These are phyloP conservation scores for Bradypodion pumilum DNA, from an alignment of 2,797 vertebrate species.

Conservation along the genomic window DNA sequence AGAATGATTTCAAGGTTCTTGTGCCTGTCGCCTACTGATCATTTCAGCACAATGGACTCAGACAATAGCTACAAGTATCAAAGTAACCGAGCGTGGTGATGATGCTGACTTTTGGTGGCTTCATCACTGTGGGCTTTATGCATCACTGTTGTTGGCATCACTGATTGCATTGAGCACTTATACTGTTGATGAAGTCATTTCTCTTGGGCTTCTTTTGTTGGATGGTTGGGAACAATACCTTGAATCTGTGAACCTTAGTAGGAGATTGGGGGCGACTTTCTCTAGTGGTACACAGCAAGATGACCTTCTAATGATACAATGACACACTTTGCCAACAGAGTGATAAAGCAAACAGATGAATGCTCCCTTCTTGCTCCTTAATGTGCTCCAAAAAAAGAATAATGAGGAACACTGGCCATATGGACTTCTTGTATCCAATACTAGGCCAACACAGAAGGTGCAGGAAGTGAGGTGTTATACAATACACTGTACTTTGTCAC, in stretches of 20 bases:
- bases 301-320: slow-evolving; percentile 2
- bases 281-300: not conserved
- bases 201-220: slow-evolving; percentile 27
- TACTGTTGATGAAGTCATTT: slow-evolving; percentile 10
- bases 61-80: slow-evolving; percentile 28
- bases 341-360: slow-evolving; percentile 4
- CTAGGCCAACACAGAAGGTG: not conserved
- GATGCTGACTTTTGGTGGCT: slow-evolving; percentile 31
- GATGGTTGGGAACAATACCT: not conserved
- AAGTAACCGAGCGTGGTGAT: slow-evolving; percentile 14
- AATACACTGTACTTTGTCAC: not conserved
- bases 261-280: not conserved
- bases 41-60: slow-evolving; percentile 44
- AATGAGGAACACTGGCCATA: not conserved
- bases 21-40: slow-evolving; percentile 22
- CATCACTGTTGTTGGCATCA: not conserved
- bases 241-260: slow-evolving; percentile 16
- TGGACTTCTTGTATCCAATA: slow-evolving; percentile 1
- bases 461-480: not conserved
- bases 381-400: not conserved
- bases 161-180: not conserved
- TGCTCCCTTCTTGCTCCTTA: not conserved
- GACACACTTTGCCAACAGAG: not conserved
- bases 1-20: slow-evolving; percentile 18
- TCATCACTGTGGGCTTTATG: slow-evolving; percentile 29